Evolutionary conservation across 2,888 invertebrate genomes (phyloP).

Genomic region (Hoplodrina blanda): DNA sequence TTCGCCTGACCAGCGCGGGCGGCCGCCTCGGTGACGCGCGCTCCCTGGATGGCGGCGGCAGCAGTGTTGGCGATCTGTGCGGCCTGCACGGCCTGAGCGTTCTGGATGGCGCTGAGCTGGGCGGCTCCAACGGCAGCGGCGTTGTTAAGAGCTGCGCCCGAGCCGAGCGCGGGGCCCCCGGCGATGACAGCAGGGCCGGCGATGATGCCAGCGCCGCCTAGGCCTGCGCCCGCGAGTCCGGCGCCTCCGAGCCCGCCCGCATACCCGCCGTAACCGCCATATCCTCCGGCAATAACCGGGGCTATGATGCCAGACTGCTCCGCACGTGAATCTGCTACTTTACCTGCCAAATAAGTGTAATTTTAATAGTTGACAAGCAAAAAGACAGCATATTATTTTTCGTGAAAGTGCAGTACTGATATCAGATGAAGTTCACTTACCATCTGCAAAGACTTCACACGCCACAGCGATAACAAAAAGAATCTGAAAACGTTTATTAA

Average conservation of each 20-base stretch:
- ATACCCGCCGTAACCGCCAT: constrained; percentile 31
- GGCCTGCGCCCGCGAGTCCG: constrained; percentile 55
- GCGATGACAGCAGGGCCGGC: too few relatives aligned
- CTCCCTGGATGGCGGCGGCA: constrained; percentile 86
- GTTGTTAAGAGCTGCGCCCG: constrained; percentile 80
- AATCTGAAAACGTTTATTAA: constrained; percentile 76
- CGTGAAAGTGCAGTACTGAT: too few relatives aligned
- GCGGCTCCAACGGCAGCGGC: constrained; percentile 85
- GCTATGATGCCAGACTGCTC: constrained; percentile 71
- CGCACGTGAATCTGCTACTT: constrained; percentile 75
- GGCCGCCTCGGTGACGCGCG: constrained; percentile 83
- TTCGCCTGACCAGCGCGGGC: constrained; percentile 83
- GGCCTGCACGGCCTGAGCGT: constrained; percentile 86
- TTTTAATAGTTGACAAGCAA: not conserved
- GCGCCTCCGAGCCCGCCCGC: constrained; percentile 50
- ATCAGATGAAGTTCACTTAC: constrained; percentile 66
- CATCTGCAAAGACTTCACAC: constrained; percentile 83
- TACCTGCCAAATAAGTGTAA: constrained; percentile 46
- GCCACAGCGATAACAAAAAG: constrained; percentile 86
- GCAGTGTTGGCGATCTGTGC: constrained; percentile 85
- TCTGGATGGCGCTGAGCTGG: constrained; percentile 86
- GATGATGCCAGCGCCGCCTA: constrained; percentile 52
- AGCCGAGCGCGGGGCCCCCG: constrained; percentile 70
- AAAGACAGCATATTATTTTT: not conserved
- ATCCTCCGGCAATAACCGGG: constrained; percentile 62